Evolutionary conservation across 2,888 invertebrate species (phyloP).

Genomic region (Uloborus plumipes): DNA sequence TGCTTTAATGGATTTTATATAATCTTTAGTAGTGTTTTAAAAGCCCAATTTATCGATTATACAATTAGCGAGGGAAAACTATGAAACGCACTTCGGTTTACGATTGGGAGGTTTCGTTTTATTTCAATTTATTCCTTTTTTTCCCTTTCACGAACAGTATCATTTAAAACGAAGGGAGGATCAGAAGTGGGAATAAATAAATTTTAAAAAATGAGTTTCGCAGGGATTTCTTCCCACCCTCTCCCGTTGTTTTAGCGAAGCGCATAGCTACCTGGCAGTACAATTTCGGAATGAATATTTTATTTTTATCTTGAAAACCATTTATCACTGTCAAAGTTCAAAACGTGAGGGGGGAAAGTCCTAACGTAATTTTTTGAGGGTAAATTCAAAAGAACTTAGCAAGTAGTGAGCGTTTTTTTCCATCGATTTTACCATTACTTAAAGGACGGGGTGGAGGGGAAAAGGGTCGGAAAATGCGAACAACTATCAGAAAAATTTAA

Average conservation of each 20-base stretch:
- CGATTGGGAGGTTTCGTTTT: conserved; percentile 10
- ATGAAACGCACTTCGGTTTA: conserved; percentile 16
- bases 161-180: conserved; percentile 41
- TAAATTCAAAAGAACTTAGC: conserved; percentile 56
- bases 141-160: conserved; percentile 20
- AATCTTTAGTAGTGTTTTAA: conserved; percentile 58
- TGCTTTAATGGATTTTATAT: conserved; percentile 54
- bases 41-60: conserved; percentile 59
- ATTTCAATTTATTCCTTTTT: conserved; percentile 41
- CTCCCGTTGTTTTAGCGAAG: conserved; percentile 49
- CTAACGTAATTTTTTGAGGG: conserved; percentile 53
- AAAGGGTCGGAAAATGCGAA: conserved; percentile 24
- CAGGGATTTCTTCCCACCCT: conserved; percentile 22
- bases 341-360: conserved; percentile 28
- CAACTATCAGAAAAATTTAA: conserved; percentile 49
- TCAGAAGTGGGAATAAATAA: conserved; percentile 56
- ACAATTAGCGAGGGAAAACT: conserved; percentile 49
- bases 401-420: conserved; percentile 46
- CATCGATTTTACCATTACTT: conserved; percentile 63
- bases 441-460: conserved; percentile 13
- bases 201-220: conserved; percentile 33
- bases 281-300: conserved; percentile 61
- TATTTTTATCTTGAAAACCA: conserved; percentile 58
- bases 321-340: conserved; percentile 63
- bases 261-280: conserved; percentile 49